Evolutionary conservation across 2,113 vertebrate genomes (phyloP), one percentile per base, ranked within the genome.

Genomic region (Lagopus muta): DNA sequence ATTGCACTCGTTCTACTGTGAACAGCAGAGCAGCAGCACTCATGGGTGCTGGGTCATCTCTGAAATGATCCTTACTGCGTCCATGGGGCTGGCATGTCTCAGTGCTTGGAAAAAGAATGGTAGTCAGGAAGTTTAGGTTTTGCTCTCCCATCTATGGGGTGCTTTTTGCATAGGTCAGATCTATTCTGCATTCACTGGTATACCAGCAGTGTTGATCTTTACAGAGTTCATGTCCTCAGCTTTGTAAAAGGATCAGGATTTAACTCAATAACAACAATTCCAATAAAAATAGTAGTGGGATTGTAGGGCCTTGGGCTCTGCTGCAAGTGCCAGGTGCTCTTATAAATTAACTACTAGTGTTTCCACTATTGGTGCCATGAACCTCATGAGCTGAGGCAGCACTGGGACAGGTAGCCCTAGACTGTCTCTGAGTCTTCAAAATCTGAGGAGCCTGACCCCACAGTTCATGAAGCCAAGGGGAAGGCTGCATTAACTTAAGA

Each of bases 1-100:
- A 21, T 6, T 61, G 65, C 30, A 30, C 19, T 21, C 21, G 6
- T 47, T 30, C 65, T 47, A 24, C 28, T n/a, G 10, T 5, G 21
- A n/a, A 67, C 24, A 90, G 40, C 38, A 92, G 32, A 70, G 54
- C 38, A 61, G 28, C 25, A 52, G 65, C 34, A 15, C 32, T 28
- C 2, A 0, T 10, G 6, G 21, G 3, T 19, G 8, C 16, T 64
- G 13, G 22, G 13, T 7, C 42, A 27, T 36, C 55, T 55, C 7
- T 0, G 0, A 88, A 80, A 30, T 4, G 4, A 58, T 48, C 36
- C 40, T 86, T 36, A 64, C 30, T 34, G n/a, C 0, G 0, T 22
- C 43, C 45, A 32, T 32, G 47, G 30, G 65, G 30, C 28, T 11
- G 34, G 12, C 38, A 13, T 3, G 3, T 18, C 22, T 82, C 48